A percentile compares a stretch with the other conserved stretches of the same genome.
Conservation (phyloP, 64 coral and sea anemone species). For the Montipora foliosa region DNA sequence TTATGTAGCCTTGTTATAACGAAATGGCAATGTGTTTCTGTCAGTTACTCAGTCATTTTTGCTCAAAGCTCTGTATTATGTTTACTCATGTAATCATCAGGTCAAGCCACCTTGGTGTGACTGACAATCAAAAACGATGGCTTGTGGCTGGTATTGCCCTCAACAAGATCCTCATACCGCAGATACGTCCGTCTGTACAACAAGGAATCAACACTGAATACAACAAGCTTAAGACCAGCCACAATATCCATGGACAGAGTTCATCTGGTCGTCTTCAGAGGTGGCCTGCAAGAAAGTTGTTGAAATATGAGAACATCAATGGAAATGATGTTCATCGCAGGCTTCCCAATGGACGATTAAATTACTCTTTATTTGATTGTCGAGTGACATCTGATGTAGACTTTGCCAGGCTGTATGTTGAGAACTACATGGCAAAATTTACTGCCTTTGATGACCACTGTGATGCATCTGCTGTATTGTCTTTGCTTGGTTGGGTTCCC, state of each 20-base stretch:
- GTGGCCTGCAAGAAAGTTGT: background rate
- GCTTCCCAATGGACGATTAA: background rate
- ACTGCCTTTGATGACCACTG: background rate
- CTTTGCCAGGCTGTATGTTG: constrained; percentile 20
- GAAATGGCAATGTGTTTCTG: too few relatives aligned
- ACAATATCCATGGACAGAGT: constrained; percentile 35
- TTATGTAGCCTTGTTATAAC: too few relatives aligned
- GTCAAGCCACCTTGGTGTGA: background rate
- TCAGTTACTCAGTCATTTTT: too few relatives aligned
- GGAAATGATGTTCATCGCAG: constrained; percentile 1
- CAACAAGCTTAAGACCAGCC: constrained; percentile 7
- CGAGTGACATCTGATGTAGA: background rate
- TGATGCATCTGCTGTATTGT: constrained; percentile 25
- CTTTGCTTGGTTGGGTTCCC: background rate
- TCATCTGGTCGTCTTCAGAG: background rate
- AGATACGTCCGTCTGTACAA: constrained; percentile 18
- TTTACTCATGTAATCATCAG: too few relatives aligned
- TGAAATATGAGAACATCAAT: constrained; percentile 50
- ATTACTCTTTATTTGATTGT: background rate
- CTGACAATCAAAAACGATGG: constrained; percentile 58
- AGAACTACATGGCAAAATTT: background rate
- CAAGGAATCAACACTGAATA: constrained; percentile 21
- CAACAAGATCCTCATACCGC: background rate
- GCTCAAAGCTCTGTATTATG: too few relatives aligned
- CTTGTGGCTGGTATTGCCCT: constrained; percentile 38